Conservation (phyloP, 1,140 invertebrate genomes). For the Trichogramma pretiosum region DNA sequence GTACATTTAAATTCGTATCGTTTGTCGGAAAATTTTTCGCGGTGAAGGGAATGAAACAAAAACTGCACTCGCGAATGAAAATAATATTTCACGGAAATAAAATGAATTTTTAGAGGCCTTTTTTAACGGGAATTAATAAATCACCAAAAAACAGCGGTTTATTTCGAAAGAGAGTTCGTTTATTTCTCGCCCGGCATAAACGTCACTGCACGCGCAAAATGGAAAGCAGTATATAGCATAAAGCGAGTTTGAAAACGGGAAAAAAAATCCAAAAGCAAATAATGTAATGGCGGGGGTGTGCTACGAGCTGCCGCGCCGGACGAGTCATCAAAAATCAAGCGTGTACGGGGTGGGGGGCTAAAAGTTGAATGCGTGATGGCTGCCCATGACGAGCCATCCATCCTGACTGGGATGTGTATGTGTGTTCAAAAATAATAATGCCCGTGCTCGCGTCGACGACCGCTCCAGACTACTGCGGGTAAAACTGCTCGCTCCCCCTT, state of each 20-base stretch:
- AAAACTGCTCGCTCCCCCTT: constrained; percentile 31
- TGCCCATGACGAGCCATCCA: constrained; percentile 22
- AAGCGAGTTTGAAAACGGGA: constrained; percentile 13
- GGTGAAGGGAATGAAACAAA: no score
- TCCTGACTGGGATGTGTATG: constrained; percentile 20
- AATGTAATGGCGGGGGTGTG: constrained; percentile 22
- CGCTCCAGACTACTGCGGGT: not conserved
- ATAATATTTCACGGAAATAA: no score
- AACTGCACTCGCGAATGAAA: no score
- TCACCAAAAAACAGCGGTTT: not conserved
- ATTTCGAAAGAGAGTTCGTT: constrained; percentile 4
- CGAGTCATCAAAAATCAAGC: no score
- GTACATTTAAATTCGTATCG: no score
- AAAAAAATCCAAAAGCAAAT: constrained; percentile 21
- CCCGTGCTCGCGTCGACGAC: constrained; percentile 12
- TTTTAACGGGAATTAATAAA: not conserved
- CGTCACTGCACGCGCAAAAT: constrained; percentile 6
- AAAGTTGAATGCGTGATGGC: constrained; percentile 35
- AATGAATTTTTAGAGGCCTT: no score
- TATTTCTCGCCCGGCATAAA: not conserved
- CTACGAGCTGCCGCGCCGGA: no score
- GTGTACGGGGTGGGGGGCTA: constrained; percentile 21
- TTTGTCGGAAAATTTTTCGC: no score
- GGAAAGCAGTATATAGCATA: constrained; percentile 6
- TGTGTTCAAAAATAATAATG: constrained; percentile 34